These are phyloP conservation scores for Oligia latruncula DNA, from an alignment of 2,888 invertebrate species.

Conservation along the genomic window DNA sequence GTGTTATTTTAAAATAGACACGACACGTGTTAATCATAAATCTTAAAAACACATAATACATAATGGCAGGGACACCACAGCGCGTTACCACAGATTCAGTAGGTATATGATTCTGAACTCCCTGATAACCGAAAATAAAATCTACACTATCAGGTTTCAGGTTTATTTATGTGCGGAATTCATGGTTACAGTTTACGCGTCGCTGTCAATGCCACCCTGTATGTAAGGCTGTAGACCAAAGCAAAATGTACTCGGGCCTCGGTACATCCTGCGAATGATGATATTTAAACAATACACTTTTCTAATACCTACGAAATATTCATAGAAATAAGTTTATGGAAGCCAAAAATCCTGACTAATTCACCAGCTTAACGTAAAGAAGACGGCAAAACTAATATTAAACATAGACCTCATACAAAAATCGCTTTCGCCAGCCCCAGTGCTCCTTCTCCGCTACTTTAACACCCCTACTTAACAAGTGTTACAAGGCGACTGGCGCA, in stretches of 20 bases:
- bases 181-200: too few species aligned
- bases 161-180: too few species aligned
- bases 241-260: background rate
- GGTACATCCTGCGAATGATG: background rate
- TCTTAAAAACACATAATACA: background rate
- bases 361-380: too few species aligned
- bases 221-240: background rate
- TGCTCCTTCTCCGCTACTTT: constrained; percentile 60
- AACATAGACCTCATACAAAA: constrained; percentile 6
- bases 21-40: background rate
- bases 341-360: background rate
- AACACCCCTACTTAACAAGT: constrained; percentile 77
- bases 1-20: constrained; percentile 8
- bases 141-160: too few species aligned
- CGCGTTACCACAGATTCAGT: background rate
- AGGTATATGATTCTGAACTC: too few species aligned
- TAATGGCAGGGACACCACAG: background rate
- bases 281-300: background rate
- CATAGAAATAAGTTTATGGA: too few species aligned
- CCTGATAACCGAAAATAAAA: too few species aligned
- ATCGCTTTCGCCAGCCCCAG: constrained; percentile 21
- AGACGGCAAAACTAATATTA: background rate
- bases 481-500: constrained; percentile 84
- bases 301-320: background rate
- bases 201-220: too few species aligned